These are phyloP conservation scores for Sebastes vulpes DNA, from an alignment of 2,797 vertebrate genomes.

Conservation along the genomic window DNA sequence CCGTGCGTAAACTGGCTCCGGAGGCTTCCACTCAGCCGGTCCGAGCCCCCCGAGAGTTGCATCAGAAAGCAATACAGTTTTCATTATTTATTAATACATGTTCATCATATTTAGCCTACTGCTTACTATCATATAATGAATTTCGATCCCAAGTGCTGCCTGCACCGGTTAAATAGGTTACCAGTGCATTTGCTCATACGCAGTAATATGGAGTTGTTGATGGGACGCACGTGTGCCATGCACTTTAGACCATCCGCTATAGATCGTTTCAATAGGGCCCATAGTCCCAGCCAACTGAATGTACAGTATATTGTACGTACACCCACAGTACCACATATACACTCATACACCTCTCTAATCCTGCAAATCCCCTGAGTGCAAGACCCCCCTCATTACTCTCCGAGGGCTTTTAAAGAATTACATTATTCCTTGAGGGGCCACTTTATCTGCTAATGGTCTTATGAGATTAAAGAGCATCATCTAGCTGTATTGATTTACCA, in stretches of 20 bases:
- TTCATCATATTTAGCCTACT: too few relatives aligned
- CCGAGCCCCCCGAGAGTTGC: too few relatives aligned
- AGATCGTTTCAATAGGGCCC: neutral
- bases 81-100: too few relatives aligned
- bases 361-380: neutral
- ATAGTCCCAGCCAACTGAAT: neutral
- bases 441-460: slow-evolving; percentile 71
- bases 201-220: neutral
- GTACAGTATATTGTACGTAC: neutral
- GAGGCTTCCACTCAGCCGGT: too few relatives aligned
- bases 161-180: neutral
- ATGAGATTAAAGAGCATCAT: slow-evolving; percentile 67
- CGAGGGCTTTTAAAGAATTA: slow-evolving; percentile 71
- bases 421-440: slow-evolving; percentile 55
- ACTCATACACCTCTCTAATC: neutral
- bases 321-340: neutral
- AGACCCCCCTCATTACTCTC: slow-evolving; percentile 44
- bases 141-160: too few relatives aligned
- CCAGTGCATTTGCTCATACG: neutral
- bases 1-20: too few relatives aligned
- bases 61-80: too few relatives aligned
- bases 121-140: too few relatives aligned
- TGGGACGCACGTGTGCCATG: neutral
- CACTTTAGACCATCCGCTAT: neutral
- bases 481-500: slow-evolving; percentile 66